Evolutionary conservation across 2,888 invertebrate genomes (phyloP).

Genomic region (Sturmia bella): DNA sequence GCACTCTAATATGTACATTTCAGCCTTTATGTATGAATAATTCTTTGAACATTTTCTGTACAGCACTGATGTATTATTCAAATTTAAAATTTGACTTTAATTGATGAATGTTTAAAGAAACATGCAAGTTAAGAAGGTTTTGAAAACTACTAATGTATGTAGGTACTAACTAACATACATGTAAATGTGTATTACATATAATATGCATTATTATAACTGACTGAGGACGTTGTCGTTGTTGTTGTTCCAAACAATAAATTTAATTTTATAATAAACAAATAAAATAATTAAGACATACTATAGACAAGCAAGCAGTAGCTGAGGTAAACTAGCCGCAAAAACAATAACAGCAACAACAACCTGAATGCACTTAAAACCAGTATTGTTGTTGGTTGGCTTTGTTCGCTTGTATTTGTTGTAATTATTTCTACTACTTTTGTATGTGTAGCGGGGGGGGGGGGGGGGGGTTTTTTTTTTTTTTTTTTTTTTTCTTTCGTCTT

Average conservation of each 20-base stretch:
- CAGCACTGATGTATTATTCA: background rate
- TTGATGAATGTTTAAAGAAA: conserved; percentile 15
- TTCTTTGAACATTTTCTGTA: background rate
- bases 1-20: too few relatives aligned
- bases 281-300: conserved; percentile 40
- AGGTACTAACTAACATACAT: background rate
- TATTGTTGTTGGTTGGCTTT: conserved; percentile 8
- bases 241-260: conserved; percentile 13
- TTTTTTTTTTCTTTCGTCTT: conserved; percentile 15
- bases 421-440: conserved; percentile 24
- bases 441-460: conserved; percentile 4
- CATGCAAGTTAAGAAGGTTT: background rate
- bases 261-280: conserved; percentile 40
- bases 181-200: conserved; percentile 1
- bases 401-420: background rate
- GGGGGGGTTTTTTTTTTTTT: too few relatives aligned
- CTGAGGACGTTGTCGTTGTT: background rate
- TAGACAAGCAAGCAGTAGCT: conserved; percentile 8
- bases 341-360: conserved; percentile 22
- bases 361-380: conserved; percentile 29
- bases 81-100: conserved; percentile 23
- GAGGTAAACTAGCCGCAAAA: conserved; percentile 31
- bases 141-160: background rate
- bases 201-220: too few relatives aligned
- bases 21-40: background rate